Conservation (phyloP, 2,888 invertebrate genomes). For the Trichopria drosophilae region DNA sequence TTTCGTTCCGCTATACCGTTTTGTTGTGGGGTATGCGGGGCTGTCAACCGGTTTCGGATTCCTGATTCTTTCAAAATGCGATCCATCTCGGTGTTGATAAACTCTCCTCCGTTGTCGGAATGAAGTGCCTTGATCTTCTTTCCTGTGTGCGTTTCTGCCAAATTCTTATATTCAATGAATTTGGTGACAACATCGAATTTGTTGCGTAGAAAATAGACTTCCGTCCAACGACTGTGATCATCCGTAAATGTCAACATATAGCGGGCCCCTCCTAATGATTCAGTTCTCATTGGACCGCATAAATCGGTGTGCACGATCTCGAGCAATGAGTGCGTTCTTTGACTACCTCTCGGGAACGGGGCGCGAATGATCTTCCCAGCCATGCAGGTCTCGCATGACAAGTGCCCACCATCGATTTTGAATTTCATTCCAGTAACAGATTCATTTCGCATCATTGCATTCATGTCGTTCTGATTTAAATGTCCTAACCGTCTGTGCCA, state of each 20-base stretch:
- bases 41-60: slow-evolving; percentile 8
- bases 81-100: slow-evolving; percentile 19
- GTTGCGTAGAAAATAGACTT: slow-evolving; percentile 28
- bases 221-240: slow-evolving; percentile 36
- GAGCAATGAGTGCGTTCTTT: slow-evolving; percentile 3
- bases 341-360: slow-evolving; percentile 15
- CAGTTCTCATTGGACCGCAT: slow-evolving; percentile 32
- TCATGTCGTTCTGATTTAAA: slow-evolving; percentile 17
- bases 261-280: slow-evolving; percentile 26
- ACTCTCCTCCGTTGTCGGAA: slow-evolving; percentile 24
- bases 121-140: slow-evolving; percentile 29
- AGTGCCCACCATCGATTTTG: background rate
- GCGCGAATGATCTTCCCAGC: slow-evolving; percentile 13
- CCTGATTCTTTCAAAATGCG: slow-evolving; percentile 7
- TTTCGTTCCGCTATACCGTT: slow-evolving; percentile 27
- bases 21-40: slow-evolving; percentile 10
- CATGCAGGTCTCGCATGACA: slow-evolving; percentile 16
- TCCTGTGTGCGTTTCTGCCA: slow-evolving; percentile 31
- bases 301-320: slow-evolving; percentile 29
- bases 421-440: background rate
- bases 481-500: slow-evolving; percentile 15
- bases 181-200: slow-evolving; percentile 28
- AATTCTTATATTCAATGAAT: slow-evolving; percentile 31
- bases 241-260: slow-evolving; percentile 40
- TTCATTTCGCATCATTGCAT: slow-evolving; percentile 6